Evolutionary conservation across 2,113 vertebrate species (phyloP).

Genomic region (Cyrtonyx montezumae): DNA sequence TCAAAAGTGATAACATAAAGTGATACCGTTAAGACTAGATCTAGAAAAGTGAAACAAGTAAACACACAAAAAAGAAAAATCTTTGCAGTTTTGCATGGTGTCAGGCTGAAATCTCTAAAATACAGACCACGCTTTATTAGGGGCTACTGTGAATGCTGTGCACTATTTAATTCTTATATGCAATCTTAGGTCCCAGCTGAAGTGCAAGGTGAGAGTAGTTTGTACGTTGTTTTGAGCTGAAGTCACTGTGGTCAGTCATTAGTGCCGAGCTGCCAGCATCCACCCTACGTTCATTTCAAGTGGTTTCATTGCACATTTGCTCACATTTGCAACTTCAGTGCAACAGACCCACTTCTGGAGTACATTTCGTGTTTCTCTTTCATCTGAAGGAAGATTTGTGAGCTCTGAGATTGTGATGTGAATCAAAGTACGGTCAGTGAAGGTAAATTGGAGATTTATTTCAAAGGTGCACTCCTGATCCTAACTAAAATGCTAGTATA

Average conservation of each 20-base stretch:
- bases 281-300: rapidly evolving
- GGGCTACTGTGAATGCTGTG: background rate
- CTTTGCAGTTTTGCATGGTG: rapidly evolving
- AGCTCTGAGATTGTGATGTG: background rate
- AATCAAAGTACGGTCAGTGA: background rate
- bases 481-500: background rate
- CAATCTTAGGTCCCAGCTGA: background rate
- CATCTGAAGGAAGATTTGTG: background rate
- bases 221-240: background rate
- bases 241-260: too few species aligned
- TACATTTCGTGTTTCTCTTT: background rate
- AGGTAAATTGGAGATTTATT: background rate
- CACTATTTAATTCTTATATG: background rate
- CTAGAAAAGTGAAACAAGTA: background rate
- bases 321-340: background rate
- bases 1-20: background rate
- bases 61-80: background rate
- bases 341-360: background rate
- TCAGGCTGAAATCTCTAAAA: background rate
- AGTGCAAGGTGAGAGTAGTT: background rate
- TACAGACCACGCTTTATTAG: background rate
- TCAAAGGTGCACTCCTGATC: background rate
- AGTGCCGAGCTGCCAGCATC: background rate
- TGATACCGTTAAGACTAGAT: background rate
- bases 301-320: background rate